A percentile compares a stretch with the other conserved stretches of the same genome.
Conservation (phyloP, 2,888 invertebrate species). For the Drosophila macrothrix region DNA sequence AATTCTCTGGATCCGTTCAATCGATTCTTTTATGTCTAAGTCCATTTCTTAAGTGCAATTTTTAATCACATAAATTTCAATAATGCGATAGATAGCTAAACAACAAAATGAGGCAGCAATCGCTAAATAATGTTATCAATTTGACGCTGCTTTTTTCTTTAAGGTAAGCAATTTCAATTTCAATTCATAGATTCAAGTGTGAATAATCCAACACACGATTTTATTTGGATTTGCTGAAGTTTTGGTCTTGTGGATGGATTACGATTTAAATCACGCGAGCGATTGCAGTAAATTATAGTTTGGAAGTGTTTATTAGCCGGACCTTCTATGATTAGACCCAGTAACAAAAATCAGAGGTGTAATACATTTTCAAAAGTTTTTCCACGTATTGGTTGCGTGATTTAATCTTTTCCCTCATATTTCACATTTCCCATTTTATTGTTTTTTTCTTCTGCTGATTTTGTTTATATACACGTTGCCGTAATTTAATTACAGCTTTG, state of each 20-base stretch:
- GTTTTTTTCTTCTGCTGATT: conserved; percentile 14
- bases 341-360: conserved; percentile 12
- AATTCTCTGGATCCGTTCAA: neutral
- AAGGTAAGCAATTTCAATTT: neutral
- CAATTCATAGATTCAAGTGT: neutral
- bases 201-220: neutral
- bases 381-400: conserved; percentile 6
- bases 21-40: neutral
- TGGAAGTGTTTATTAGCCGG: neutral
- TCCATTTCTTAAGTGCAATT: neutral
- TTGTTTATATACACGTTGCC: conserved; percentile 31
- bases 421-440: neutral
- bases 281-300: neutral
- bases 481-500: conserved; percentile 70
- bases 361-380: conserved; percentile 21
- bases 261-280: neutral
- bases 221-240: neutral
- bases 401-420: neutral
- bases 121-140: neutral
- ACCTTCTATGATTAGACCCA: conserved; percentile 12
- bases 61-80: neutral
- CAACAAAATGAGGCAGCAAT: neutral
- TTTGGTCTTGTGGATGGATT: neutral
- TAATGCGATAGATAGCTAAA: neutral
- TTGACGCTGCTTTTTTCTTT: neutral